phyloP scores from a whole-genome alignment of 2,113 vertebrate species.

The Piprites chloris region DNA sequence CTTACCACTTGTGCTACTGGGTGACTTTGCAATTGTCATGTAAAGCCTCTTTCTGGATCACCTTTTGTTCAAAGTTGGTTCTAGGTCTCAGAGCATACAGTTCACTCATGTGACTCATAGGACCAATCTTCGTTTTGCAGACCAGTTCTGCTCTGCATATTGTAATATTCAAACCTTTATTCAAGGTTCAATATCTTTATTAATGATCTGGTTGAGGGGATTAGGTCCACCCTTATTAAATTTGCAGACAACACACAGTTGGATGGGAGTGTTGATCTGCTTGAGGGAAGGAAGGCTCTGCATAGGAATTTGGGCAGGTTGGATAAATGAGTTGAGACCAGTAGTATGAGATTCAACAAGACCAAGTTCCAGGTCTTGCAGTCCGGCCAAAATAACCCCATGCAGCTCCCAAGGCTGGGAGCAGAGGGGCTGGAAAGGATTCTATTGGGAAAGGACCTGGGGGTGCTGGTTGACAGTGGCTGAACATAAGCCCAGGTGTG shows the following conservation, averaged over 20 bases:
- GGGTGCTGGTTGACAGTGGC: rapidly evolving
- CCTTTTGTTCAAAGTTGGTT: background rate
- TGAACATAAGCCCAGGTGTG: background rate
- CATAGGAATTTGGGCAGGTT: background rate
- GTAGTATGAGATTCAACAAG: background rate
- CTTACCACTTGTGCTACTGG: background rate
- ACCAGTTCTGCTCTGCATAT: background rate
- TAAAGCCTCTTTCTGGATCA: background rate
- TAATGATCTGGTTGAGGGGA: background rate
- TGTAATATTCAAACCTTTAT: background rate
- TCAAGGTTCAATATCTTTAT: background rate
- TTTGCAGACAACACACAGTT: background rate
- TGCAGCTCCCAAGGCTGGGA: background rate
- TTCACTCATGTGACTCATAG: background rate
- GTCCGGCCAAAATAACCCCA: no score
- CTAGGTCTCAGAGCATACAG: rapidly evolving
- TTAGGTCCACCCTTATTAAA: rapidly evolving
- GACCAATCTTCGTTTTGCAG: background rate
- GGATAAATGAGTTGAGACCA: rapidly evolving
- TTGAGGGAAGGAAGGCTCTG: background rate
- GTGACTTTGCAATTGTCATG: background rate
- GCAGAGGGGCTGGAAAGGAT: background rate
- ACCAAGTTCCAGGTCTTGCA: background rate
- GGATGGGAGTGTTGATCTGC: background rate
- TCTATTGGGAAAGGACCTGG: background rate